phyloP scores from a whole-genome alignment of 2,113 vertebrate species.

The Rhizomys pruinosus region DNA sequence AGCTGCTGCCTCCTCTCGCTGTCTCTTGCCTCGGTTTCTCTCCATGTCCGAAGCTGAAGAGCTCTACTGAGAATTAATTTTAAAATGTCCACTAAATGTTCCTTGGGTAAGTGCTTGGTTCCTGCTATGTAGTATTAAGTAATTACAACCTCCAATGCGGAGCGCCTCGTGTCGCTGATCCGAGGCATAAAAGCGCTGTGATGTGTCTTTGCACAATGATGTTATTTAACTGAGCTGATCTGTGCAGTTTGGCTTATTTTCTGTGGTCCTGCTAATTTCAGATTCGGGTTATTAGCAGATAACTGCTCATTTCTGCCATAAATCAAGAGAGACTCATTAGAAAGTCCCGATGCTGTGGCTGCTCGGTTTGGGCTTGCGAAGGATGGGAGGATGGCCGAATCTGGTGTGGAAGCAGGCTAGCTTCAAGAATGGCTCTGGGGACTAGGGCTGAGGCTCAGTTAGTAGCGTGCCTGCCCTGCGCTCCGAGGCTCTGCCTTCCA shows the following conservation, averaged over 20 bases:
- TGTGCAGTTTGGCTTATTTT: constrained; percentile 65
- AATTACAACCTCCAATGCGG: neutral
- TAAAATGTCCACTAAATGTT: neutral
- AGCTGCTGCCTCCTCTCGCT: neutral
- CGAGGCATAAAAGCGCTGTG: constrained; percentile 5
- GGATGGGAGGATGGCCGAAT: neutral
- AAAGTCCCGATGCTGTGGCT: neutral
- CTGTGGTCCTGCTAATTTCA: constrained; percentile 63
- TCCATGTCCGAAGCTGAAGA: neutral
- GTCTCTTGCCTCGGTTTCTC: constrained; percentile 74
- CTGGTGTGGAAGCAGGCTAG: neutral
- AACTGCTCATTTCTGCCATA: constrained; percentile 66
- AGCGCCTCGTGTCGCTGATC: neutral
- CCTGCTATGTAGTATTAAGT: constrained; percentile 13
- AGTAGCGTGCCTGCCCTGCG: neutral
- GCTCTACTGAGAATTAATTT: constrained; percentile 49
- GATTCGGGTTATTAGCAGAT: constrained; percentile 66
- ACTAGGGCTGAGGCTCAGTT: neutral
- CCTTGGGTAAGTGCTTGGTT: neutral
- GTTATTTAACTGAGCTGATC: constrained; percentile 70
- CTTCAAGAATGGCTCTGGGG: neutral
- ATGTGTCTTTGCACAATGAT: constrained; percentile 47
- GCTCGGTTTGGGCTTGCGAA: neutral
- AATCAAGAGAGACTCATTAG: constrained; percentile 56
- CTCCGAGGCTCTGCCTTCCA: neutral